Evolutionary conservation across 2,888 invertebrate species (phyloP).

Genomic region (Slavum lentiscoides): DNA sequence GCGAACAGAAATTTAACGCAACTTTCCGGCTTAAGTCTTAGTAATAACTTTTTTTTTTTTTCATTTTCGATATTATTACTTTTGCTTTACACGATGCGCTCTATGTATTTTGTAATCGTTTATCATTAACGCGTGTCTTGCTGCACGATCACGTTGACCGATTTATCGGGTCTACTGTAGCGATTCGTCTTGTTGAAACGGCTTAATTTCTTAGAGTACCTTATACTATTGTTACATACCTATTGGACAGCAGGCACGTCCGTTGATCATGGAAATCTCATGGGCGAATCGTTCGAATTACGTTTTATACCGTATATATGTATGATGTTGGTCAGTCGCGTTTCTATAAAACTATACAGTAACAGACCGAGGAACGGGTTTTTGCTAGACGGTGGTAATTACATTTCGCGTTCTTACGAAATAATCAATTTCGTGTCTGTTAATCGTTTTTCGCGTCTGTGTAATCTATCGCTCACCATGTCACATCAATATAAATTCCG

Average conservation of each 20-base stretch:
- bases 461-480: too few relatives aligned
- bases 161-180: not conserved
- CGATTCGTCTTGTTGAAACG: not conserved
- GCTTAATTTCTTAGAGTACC: conserved; percentile 25
- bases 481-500: too few relatives aligned
- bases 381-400: not conserved
- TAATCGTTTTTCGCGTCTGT: too few relatives aligned
- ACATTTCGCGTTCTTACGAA: not conserved
- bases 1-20: too few relatives aligned
- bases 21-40: too few relatives aligned
- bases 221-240: too few relatives aligned
- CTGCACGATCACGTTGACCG: not conserved
- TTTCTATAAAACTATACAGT: not conserved
- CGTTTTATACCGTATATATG: too few relatives aligned
- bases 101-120: too few relatives aligned
- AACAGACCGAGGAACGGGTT: not conserved
- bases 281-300: not conserved
- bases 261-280: not conserved
- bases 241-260: not conserved
- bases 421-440: not conserved
- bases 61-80: too few relatives aligned
- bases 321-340: too few relatives aligned
- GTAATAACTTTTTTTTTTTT: too few relatives aligned
- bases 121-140: not conserved
- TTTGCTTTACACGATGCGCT: too few relatives aligned